Percentiles rank a stretch among this genome's conserved stretches.
These are phyloP conservation scores for Macaca fascicularis DNA, from an alignment of 2,113 vertebrate species.

Conservation along the genomic window DNA sequence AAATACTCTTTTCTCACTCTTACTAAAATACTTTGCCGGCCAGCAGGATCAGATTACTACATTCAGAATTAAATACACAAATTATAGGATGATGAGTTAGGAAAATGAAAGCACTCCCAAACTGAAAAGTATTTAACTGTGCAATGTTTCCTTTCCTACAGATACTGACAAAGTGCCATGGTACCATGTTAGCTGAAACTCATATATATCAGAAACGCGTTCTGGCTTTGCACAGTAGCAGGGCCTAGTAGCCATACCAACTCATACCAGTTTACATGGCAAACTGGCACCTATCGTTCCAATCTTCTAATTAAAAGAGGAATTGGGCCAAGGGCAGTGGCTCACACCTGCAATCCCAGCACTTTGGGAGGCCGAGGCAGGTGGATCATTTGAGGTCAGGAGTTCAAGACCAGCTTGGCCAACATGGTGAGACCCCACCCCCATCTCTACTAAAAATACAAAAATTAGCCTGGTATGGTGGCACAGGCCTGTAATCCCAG, in stretches of 20 bases:
- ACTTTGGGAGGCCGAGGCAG: no score
- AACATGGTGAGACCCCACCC: no score
- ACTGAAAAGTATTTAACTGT: neutral
- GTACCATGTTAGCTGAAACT: neutral
- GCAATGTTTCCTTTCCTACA: neutral
- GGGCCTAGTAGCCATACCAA: neutral
- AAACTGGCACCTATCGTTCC: neutral
- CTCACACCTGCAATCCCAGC: no score
- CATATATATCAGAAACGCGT: fast-evolving
- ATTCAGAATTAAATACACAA: neutral
- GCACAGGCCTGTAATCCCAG: no score
- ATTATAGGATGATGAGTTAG: neutral
- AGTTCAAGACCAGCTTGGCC: no score
- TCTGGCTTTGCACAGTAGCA: neutral
- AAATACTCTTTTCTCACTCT: neutral
- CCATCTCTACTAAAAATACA: no score
- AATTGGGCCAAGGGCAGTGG: no score
- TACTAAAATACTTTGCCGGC: neutral
- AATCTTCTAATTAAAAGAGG: neutral
- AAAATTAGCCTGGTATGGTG: no score
- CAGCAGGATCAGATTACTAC: neutral
- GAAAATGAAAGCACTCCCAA: neutral
- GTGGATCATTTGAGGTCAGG: no score
- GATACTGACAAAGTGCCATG: neutral
- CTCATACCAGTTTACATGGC: neutral